These are phyloP conservation scores for Marcusenius ussheri DNA, from an alignment of 2,113 vertebrate genomes.

Conservation along the genomic window DNA sequence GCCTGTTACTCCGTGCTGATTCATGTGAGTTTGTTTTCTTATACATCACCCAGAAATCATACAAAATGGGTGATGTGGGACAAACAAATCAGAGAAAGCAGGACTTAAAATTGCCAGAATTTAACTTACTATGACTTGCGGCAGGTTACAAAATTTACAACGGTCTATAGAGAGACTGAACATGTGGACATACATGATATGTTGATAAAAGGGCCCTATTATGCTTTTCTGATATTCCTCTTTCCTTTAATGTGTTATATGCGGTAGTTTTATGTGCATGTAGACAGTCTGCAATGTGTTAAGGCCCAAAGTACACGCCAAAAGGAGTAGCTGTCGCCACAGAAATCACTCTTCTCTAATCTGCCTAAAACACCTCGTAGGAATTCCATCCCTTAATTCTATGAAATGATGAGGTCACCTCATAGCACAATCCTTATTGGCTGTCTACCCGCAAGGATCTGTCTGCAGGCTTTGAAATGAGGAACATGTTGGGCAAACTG, in stretches of 20 bases:
- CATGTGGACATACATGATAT: background rate
- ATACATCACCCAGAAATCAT: background rate
- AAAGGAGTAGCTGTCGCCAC: background rate
- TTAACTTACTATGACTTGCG: background rate
- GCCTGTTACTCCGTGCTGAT: constrained; percentile 56
- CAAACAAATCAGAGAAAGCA: background rate
- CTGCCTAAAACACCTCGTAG: background rate
- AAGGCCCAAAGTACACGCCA: background rate
- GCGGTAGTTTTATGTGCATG: background rate
- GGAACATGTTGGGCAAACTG: background rate
- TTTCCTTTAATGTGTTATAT: background rate
- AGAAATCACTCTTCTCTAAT: background rate
- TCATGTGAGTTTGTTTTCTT: constrained; percentile 42
- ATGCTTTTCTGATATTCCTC: background rate
- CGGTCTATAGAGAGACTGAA: background rate
- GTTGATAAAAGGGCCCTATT: background rate
- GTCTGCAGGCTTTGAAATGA: background rate
- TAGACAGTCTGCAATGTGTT: background rate
- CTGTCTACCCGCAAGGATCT: too few relatives aligned
- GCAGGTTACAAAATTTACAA: background rate
- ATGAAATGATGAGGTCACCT: background rate
- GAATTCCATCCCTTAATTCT: background rate
- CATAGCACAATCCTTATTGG: background rate
- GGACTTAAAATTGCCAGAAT: background rate
- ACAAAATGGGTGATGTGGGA: background rate